phyloP scores from a whole-genome alignment of 2,113 vertebrate species.

The Dicerorhinus sumatrensis region DNA sequence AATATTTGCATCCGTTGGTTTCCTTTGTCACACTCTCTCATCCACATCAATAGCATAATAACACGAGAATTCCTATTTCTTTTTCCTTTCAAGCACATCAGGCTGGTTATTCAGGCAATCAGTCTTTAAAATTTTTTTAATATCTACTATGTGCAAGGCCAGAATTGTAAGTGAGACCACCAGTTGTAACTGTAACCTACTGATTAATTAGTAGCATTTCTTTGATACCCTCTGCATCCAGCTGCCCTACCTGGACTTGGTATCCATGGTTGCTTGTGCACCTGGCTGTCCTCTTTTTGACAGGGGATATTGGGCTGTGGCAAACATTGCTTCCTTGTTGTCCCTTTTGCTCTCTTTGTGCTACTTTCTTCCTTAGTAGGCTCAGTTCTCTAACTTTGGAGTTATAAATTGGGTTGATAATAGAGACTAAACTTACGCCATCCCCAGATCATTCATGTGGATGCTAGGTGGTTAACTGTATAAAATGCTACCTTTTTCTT shows the following conservation, averaged over 20 bases:
- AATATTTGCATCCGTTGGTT: not conserved
- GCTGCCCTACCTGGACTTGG: not conserved
- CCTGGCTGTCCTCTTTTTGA: not conserved
- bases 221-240: not conserved
- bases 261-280: fast-evolving
- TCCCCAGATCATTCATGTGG: not conserved
- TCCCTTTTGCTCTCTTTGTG: not conserved
- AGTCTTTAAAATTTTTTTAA: not conserved
- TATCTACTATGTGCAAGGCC: not conserved
- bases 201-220: not conserved
- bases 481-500: not conserved
- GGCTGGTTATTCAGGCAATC: not conserved
- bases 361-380: not conserved
- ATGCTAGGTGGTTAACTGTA: not conserved
- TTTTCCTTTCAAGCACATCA: not conserved
- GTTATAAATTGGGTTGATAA: not conserved
- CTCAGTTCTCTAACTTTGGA: not conserved
- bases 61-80: not conserved
- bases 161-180: not conserved
- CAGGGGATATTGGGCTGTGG: no score
- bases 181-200: not conserved
- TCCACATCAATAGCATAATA: not conserved
- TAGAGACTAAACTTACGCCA: not conserved
- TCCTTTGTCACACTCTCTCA: not conserved
- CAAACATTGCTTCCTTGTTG: not conserved